phyloP scores from a whole-genome alignment of 2,113 vertebrate genomes.

The Sinocyclocheilus rhinocerous region DNA sequence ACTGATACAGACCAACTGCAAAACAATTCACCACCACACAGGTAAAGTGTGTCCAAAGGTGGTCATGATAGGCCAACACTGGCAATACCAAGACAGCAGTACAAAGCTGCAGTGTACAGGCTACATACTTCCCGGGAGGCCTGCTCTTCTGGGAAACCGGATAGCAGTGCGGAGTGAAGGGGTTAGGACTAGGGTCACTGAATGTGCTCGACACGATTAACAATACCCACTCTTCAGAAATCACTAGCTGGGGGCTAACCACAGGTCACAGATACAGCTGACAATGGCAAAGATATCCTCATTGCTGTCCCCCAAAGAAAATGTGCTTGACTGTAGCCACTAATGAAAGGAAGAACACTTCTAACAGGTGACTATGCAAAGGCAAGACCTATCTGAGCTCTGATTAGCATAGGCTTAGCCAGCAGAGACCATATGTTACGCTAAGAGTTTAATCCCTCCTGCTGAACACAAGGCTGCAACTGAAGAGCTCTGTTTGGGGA shows the following conservation, averaged over 20 bases:
- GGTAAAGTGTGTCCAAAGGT: not conserved
- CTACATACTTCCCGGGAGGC: not conserved
- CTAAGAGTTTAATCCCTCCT: conserved; percentile 49
- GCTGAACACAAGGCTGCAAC: conserved; percentile 14
- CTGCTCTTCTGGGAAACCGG: not conserved
- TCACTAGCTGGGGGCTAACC: not conserved
- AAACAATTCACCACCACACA: not conserved
- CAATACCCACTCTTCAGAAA: not conserved
- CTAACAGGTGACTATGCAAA: conserved; percentile 17
- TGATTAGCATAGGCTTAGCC: conserved; percentile 50
- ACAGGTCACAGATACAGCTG: not conserved
- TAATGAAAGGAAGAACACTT: conserved; percentile 16
- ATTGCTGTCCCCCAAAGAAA: conserved; percentile 1
- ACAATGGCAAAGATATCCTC: not conserved
- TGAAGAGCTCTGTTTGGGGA: conserved; percentile 22
- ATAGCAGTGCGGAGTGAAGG: conserved; percentile 4
- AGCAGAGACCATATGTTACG: conserved; percentile 45
- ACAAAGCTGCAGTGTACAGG: not conserved
- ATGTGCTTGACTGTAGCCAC: not conserved
- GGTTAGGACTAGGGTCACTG: not conserved
- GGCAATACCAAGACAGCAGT: not conserved
- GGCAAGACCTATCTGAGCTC: conserved; percentile 32
- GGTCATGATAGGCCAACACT: not conserved
- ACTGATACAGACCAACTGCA: not conserved
- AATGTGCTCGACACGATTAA: conserved; percentile 36